Conservation (phyloP, 2,113 vertebrate species). For the Polyodon spathula region DNA sequence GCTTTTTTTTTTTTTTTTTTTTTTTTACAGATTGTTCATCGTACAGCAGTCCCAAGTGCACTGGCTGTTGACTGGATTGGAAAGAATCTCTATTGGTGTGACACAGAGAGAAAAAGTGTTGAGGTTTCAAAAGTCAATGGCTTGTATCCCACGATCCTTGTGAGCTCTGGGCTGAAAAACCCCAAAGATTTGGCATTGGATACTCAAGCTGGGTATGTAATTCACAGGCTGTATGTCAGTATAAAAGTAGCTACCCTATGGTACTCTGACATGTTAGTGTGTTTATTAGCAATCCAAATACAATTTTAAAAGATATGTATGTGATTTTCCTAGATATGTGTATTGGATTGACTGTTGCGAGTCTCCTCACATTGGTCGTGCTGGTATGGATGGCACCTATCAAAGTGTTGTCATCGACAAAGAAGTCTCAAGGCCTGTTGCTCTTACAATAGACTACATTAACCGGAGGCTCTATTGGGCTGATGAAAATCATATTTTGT, state of each 20-base stretch:
- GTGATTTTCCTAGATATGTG: constrained; percentile 60
- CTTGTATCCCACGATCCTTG: constrained; percentile 81
- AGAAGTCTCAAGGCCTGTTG: constrained; percentile 83
- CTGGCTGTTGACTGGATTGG: constrained; percentile 95
- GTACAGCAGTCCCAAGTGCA: constrained; percentile 83
- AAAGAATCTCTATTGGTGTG: constrained; percentile 97
- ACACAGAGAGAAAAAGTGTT: constrained; percentile 84
- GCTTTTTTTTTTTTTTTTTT: not conserved
- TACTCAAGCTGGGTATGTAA: constrained; percentile 76
- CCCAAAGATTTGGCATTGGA: constrained; percentile 81
- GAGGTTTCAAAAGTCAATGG: constrained; percentile 94
- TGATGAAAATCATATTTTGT: constrained; percentile 90
- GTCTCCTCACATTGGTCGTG: constrained; percentile 79
- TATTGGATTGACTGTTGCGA: constrained; percentile 98
- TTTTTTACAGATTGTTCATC: constrained; percentile 83
- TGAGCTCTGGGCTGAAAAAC: constrained; percentile 78
- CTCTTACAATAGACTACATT: constrained; percentile 91
- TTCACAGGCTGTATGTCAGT: not conserved
- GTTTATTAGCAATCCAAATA: not conserved
- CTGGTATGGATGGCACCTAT: constrained; percentile 88
- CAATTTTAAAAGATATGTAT: not conserved
- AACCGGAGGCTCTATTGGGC: constrained; percentile 93
- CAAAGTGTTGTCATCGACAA: constrained; percentile 77
- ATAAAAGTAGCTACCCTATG: not conserved
- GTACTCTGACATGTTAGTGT: not conserved